Base-by-base conservation (phyloP, 2,113 vertebrate genomes). In the Labrus mixtus region DNA sequence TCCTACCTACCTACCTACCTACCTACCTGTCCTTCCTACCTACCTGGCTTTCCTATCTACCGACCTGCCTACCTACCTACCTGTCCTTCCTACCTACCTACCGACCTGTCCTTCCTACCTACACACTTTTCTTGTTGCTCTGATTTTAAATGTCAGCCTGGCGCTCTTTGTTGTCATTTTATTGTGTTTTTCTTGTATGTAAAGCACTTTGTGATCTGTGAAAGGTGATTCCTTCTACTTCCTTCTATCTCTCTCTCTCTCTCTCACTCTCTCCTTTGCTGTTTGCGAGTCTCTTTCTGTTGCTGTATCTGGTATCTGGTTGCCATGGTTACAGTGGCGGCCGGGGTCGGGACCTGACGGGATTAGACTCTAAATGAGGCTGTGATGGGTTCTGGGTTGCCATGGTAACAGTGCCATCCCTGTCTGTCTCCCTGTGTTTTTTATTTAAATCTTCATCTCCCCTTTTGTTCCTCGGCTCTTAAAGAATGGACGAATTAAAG, bases 281-380 rank as follows among this genome's bases (percentile, higher is more conserved):
- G 3, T 39, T 39, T 39, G 37, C 37, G 1, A 4, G 37, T 43
- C 13, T 50, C 17, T 65, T 36, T 58, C 33, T 48, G 20, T 68
- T 39, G n/a, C 64, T 70, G 16, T 64, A 12, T 20, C 64, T 70
- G 62, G 23, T 29, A 15, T 23, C 43, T 84, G 62, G 91, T 93
- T 91, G 76, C 88, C 73, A 79, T 90, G 86, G 87, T 53, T 79
- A 86, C 83, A 41, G 60, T 63, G 80, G 76, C 48, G 12, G 83
- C 73, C 29, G 51, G 59, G 89, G 87, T 89, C 73, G 57, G 84
- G 89, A 91, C 90, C 88, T 82, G 86, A 87, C 69, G 68, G 84
- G 81, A 63, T 84, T 46, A 17, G 75, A 81, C 84, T 84, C 85
- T 89, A 90, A 91, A 88, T 83, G 85, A 87, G 75, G 57, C 22